Percentiles rank a stretch among this genome's conserved stretches.
Conservation (phyloP, 1,140 invertebrate species). For the Drosophila aff. region DNA sequence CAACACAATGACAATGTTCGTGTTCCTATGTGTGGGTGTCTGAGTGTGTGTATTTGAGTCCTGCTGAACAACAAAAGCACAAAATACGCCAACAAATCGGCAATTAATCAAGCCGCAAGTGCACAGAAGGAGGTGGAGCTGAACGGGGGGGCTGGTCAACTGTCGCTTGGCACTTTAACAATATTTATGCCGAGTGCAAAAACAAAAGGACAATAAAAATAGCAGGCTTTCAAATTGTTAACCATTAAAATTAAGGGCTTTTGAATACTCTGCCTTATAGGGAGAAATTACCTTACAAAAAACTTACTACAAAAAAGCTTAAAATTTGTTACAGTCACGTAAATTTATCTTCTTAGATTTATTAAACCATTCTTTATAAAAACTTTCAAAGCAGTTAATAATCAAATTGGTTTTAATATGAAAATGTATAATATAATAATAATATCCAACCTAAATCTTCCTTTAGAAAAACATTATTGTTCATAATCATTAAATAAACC, state of each 20-base stretch:
- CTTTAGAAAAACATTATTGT: not conserved
- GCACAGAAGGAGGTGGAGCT: conserved; percentile 10
- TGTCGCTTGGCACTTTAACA: conserved; percentile 77
- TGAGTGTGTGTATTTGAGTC: conserved; percentile 6
- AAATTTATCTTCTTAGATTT: too few relatives aligned
- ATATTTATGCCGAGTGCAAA: conserved; percentile 71
- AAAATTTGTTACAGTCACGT: too few relatives aligned
- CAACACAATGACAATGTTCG: conserved; percentile 60
- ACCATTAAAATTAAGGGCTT: not conserved
- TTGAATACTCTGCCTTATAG: not conserved
- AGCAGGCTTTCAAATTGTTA: conserved; percentile 5
- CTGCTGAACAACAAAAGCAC: conserved; percentile 64
- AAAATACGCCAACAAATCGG: conserved; percentile 81
- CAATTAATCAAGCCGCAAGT: conserved; percentile 75
- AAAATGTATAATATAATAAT: too few relatives aligned
- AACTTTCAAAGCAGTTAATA: too few relatives aligned
- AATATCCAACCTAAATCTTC: not conserved
- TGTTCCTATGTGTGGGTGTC: conserved; percentile 19
- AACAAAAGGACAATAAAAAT: conserved; percentile 61
- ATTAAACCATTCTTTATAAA: too few relatives aligned
- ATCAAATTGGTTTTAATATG: too few relatives aligned
- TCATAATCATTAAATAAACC: not conserved
- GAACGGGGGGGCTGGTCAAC: conserved; percentile 14
- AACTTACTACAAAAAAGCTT: too few relatives aligned
- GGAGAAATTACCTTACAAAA: too few relatives aligned